phyloP scores from a whole-genome alignment of 2,797 vertebrate species.

The Echeneis naucrates region DNA sequence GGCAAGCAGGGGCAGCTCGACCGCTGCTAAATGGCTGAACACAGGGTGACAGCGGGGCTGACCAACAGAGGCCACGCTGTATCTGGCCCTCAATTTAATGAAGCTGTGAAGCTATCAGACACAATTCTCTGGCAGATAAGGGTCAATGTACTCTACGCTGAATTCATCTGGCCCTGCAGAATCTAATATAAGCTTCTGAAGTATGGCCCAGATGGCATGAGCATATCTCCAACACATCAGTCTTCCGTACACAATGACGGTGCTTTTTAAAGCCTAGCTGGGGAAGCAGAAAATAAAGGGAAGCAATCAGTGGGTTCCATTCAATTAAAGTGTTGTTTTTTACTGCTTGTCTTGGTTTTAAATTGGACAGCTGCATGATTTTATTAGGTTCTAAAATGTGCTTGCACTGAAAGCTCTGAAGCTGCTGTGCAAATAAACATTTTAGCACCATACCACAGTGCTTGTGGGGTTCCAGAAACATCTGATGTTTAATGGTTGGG shows the following conservation, averaged over 20 bases:
- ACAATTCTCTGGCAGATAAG: slow-evolving; percentile 57
- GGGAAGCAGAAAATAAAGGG: slow-evolving; percentile 62
- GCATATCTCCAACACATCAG: slow-evolving; percentile 46
- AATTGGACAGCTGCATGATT: slow-evolving; percentile 78
- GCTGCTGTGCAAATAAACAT: slow-evolving; percentile 70
- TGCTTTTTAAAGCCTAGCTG: slow-evolving; percentile 55
- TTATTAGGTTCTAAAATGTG: slow-evolving; percentile 76
- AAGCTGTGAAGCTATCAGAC: slow-evolving; percentile 67
- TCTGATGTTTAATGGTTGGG: slow-evolving; percentile 69
- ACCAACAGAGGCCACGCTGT: slow-evolving; percentile 62
- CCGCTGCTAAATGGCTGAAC: slow-evolving; percentile 71
- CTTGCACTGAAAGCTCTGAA: slow-evolving; percentile 59
- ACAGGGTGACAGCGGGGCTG: slow-evolving; percentile 59
- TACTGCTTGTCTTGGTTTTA: slow-evolving; percentile 67
- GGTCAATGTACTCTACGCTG: slow-evolving; percentile 44
- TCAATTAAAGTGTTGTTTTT: slow-evolving; percentile 72
- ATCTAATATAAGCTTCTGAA: slow-evolving; percentile 49
- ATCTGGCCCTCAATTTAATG: slow-evolving; percentile 72
- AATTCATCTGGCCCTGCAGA: slow-evolving; percentile 55
- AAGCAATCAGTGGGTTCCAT: slow-evolving; percentile 67
- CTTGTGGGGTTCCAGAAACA: slow-evolving; percentile 63
- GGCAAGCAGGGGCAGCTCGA: slow-evolving; percentile 66
- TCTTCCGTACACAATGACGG: slow-evolving; percentile 45
- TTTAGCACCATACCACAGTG: slow-evolving; percentile 60
- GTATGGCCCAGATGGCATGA: slow-evolving; percentile 58